Conservation (phyloP, 2,797 vertebrate genomes). For the Setipinna tenuifilis region DNA sequence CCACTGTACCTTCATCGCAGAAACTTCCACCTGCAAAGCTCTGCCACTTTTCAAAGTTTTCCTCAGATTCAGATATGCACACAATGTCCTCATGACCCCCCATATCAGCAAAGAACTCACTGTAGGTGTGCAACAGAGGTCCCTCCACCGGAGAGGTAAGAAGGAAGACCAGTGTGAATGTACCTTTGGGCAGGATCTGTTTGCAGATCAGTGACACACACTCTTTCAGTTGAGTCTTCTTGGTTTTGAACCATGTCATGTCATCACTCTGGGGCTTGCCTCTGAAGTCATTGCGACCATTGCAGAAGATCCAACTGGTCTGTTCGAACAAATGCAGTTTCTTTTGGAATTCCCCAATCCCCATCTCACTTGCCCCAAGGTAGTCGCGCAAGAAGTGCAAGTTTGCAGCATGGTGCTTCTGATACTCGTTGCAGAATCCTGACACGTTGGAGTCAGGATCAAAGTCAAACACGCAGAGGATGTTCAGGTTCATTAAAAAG, state of each 20-base stretch:
- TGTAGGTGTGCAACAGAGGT: conserved; percentile 78
- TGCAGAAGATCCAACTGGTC: conserved; percentile 86
- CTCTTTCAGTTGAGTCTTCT: conserved; percentile 76
- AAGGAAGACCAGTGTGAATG: conserved; percentile 81
- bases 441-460: conserved; percentile 79
- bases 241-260: conserved; percentile 79
- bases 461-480: conserved; percentile 86
- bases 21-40: conserved; percentile 70
- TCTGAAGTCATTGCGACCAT: conserved; percentile 76
- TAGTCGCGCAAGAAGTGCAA: conserved; percentile 79
- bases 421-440: conserved; percentile 77
- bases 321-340: conserved; percentile 77
- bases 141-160: conserved; percentile 77
- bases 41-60: conserved; percentile 77
- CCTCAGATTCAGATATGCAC: conserved; percentile 78
- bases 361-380: conserved; percentile 60
- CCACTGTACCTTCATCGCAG: conserved; percentile 68
- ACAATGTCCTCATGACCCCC: conserved; percentile 79
- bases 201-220: conserved; percentile 80
- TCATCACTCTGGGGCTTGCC: conserved; percentile 79
- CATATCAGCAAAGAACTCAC: conserved; percentile 84
- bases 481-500: conserved; percentile 78
- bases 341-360: conserved; percentile 63
- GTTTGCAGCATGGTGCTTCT: conserved; percentile 71
- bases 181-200: conserved; percentile 75